A percentile compares a stretch with the other conserved stretches of the same genome.
These are phyloP conservation scores for Ephestia elutella DNA, from an alignment of 1,140 invertebrate genomes.

Conservation along the genomic window DNA sequence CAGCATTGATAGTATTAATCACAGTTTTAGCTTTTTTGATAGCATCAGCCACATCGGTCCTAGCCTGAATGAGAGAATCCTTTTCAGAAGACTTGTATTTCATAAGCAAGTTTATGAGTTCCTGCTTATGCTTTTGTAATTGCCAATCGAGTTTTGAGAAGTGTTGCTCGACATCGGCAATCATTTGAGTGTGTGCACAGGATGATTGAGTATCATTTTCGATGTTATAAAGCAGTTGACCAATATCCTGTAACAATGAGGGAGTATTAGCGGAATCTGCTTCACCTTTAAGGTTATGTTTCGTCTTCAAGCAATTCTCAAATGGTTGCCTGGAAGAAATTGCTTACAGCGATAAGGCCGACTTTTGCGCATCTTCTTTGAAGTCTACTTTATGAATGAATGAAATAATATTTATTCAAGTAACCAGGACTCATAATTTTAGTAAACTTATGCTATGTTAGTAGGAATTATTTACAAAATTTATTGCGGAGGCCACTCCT, in stretches of 20 bases:
- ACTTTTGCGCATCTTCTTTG: too few relatives aligned
- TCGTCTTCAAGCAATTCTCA: too few relatives aligned
- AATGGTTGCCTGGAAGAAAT: too few relatives aligned
- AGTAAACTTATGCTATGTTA: too few relatives aligned
- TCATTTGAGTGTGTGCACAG: conserved; percentile 29
- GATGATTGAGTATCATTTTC: conserved; percentile 32
- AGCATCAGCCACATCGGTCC: conserved; percentile 31
- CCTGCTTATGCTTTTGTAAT: conserved; percentile 49
- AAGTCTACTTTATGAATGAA: too few relatives aligned
- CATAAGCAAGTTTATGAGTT: conserved; percentile 30
- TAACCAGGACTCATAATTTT: too few relatives aligned
- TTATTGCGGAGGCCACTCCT: too few relatives aligned
- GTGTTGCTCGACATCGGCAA: conserved; percentile 46
- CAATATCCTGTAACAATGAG: conserved; percentile 49
- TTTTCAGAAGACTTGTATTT: conserved; percentile 41
- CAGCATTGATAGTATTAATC: conserved; percentile 32
- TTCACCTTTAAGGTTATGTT: too few relatives aligned
- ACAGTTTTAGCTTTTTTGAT: conserved; percentile 41
- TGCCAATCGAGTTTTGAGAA: conserved; percentile 45
- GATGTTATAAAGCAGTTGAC: conserved; percentile 45
- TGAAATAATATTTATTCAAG: too few relatives aligned
- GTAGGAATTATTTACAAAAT: too few relatives aligned
- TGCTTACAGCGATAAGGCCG: too few relatives aligned
- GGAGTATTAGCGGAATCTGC: too few relatives aligned
- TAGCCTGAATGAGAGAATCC: conserved; percentile 42